Evolutionary conservation across 2,888 invertebrate species (phyloP), one percentile per base, ranked within the genome.

Genomic region (Argyresthia albistria): DNA sequence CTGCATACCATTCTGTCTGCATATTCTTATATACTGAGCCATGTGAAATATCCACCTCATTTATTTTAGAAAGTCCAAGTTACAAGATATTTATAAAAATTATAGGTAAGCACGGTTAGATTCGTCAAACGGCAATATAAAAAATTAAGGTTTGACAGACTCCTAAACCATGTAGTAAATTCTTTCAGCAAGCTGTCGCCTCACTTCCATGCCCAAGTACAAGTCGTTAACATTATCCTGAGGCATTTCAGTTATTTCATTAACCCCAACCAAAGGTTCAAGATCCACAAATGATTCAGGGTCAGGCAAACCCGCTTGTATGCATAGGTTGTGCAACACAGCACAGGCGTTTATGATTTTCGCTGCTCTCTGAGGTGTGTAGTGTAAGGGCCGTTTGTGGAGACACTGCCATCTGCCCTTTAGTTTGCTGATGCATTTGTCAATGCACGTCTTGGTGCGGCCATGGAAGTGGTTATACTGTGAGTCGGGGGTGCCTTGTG

Each of bases 341-440:
- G 74, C 73, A 62, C 76, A 76, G n/a, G 76, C 76, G 56, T 76
- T 76, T 35, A 76, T 69, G 10, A 76, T 76, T 53, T 76, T 76
- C 3, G 76, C 76, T 8, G 76, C 69, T 56, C 73, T 64, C 16
- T 72, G 69, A 3, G 76, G 75, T 3, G 73, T 67, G 57, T 77
- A 77, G 54, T 76, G 76, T 6, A 76, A 53, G 3, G 76, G 75
- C n/a, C 73, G 57, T 54, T 65, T 73, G 46, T 73, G 57, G 0
- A 77, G 68, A 47, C 75, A 76, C 39, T 69, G 65, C 76, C 76
- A 76, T 45, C 73, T 59, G 0, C 76, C 76, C 54, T 76, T 76
- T 0, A 76, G 60, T 52, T 69, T 73, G 7, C 68, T 62, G 8
- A 75, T 67, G 54, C 76, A 76, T 52, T 65, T 64, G 45, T 72